Conservation (phyloP, 2,888 invertebrate species). For the Mesorhabditis sp. region DNA sequence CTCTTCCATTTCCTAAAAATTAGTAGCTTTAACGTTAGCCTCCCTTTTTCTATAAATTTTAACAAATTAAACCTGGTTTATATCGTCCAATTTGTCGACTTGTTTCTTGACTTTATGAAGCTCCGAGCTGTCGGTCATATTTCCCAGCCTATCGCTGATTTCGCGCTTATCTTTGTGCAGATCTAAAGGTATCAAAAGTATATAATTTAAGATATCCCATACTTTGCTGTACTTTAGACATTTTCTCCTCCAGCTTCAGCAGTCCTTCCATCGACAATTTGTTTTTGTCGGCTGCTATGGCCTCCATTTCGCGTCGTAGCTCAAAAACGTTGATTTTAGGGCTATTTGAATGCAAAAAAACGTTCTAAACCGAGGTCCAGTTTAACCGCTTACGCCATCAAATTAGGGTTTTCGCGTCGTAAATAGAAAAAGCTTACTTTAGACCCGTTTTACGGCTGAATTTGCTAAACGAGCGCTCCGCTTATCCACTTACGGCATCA, state of each 20-base stretch:
- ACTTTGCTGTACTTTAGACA: constrained; percentile 51
- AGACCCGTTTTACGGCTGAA: no score
- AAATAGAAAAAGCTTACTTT: no score
- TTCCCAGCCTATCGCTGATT: constrained; percentile 20
- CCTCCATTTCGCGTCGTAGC: constrained; percentile 56
- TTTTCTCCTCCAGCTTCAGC: constrained; percentile 55
- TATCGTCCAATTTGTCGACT: constrained; percentile 44
- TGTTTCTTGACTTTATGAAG: constrained; percentile 27
- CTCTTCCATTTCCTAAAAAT: constrained; percentile 44
- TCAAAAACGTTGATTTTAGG: constrained; percentile 17
- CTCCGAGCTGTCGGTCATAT: constrained; percentile 21
- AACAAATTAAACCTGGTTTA: constrained; percentile 33
- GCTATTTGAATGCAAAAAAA: no score
- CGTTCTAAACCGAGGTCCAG: no score
- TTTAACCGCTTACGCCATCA: no score
- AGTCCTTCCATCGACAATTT: constrained; percentile 57
- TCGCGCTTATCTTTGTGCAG: constrained; percentile 34
- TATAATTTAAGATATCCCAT: background rate
- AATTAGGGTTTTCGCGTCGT: no score
- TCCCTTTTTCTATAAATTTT: background rate
- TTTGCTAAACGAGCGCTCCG: no score
- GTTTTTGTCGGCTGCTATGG: constrained; percentile 56
- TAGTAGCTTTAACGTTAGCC: background rate
- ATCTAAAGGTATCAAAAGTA: constrained; percentile 15
- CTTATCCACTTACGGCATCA: constrained; percentile 41